A percentile compares a stretch with the other conserved stretches of the same genome.
phyloP scores from a whole-genome alignment of 2,797 vertebrate species.

The Chiroxiphia lanceolata region DNA sequence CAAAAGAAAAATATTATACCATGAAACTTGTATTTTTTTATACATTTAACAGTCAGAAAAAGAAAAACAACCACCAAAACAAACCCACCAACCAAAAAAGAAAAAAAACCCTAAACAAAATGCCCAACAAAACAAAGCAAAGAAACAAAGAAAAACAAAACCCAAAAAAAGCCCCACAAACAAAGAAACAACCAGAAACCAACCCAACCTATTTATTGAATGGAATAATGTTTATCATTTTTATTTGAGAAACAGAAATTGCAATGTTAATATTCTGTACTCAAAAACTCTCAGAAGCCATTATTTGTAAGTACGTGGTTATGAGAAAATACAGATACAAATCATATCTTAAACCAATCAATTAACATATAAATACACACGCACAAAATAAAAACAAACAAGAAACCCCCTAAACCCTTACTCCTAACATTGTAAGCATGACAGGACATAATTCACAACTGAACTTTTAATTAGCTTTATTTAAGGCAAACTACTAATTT shows the following conservation, averaged over 20 bases:
- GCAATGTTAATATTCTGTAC: not conserved
- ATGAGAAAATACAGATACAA: not conserved
- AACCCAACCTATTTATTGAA: not conserved
- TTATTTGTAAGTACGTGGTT: not conserved
- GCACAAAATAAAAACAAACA: too few relatives aligned
- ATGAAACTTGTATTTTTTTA: not conserved
- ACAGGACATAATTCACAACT: not conserved
- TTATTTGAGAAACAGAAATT: not conserved
- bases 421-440: not conserved
- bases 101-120: not conserved
- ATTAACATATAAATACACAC: accelerated
- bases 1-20: not conserved
- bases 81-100: not conserved
- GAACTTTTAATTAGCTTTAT: not conserved
- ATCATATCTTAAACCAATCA: not conserved
- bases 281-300: not conserved
- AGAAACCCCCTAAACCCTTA: not conserved
- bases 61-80: not conserved
- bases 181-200: not conserved
- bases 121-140: accelerated
- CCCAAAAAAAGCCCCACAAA: accelerated
- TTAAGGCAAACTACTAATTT: not conserved
- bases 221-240: not conserved
- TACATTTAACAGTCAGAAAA: not conserved
- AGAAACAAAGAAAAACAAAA: accelerated